phyloP scores from a whole-genome alignment of 2,797 vertebrate genomes.

The Harpagifer antarcticus region DNA sequence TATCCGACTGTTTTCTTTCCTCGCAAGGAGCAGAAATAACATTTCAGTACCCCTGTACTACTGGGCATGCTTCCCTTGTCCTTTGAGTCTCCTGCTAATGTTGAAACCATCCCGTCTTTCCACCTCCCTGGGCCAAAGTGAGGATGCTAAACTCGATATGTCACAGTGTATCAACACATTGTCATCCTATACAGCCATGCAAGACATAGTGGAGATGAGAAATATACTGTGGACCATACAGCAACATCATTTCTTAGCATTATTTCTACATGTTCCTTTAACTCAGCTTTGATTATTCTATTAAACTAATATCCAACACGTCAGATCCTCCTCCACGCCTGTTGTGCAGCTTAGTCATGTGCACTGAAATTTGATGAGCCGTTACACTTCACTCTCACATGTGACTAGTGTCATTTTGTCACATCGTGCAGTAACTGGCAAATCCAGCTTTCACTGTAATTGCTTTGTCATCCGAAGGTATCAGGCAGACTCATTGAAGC shows the following conservation, averaged over 20 bases:
- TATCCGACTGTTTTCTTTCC: not conserved
- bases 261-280: too few relatives aligned
- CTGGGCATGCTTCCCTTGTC: not conserved
- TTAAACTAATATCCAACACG: too few relatives aligned
- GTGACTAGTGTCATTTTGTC: slow-evolving; percentile 4
- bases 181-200: not conserved
- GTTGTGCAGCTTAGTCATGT: too few relatives aligned
- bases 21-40: not conserved
- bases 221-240: not conserved
- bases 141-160: not conserved
- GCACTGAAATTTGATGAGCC: too few relatives aligned
- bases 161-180: not conserved
- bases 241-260: too few relatives aligned
- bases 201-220: not conserved
- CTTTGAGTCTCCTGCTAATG: not conserved
- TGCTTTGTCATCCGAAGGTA: slow-evolving; percentile 4
- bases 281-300: too few relatives aligned
- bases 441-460: not conserved
- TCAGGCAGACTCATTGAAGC: not conserved
- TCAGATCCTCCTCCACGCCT: too few relatives aligned
- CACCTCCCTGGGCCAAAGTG: not conserved
- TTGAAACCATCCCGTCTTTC: not conserved
- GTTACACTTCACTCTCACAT: too few relatives aligned
- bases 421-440: not conserved
- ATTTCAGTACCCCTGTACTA: not conserved